Conservation (phyloP, 2,797 vertebrate genomes). For the Astyanax mexicanus region DNA sequence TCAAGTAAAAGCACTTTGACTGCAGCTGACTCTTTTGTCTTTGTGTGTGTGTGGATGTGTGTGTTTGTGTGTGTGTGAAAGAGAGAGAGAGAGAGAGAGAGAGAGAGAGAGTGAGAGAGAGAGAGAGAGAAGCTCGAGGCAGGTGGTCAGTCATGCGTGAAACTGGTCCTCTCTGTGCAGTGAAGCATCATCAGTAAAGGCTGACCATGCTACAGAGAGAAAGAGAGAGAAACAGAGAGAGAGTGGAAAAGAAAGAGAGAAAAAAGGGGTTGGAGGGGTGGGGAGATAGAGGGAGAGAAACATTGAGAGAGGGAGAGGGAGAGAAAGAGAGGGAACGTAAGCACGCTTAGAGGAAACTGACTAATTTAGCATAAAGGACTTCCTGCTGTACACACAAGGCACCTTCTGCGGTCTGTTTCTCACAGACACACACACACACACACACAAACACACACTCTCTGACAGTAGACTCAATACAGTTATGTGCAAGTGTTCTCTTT, state of each 20-base stretch:
- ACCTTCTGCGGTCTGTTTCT: not conserved
- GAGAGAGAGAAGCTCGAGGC: constrained; percentile 14
- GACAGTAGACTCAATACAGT: constrained; percentile 1
- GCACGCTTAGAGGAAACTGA: constrained; percentile 25
- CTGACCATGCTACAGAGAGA: constrained; percentile 11
- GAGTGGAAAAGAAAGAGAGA: too few relatives aligned
- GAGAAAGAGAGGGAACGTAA: not conserved
- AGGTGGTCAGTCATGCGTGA: constrained; percentile 69
- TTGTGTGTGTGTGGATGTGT: constrained; percentile 7
- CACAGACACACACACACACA: constrained; percentile 12
- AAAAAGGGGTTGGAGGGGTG: constrained; percentile 14
- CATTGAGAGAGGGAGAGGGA: not conserved
- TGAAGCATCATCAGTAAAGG: constrained; percentile 31
- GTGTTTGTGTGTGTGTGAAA: constrained; percentile 2
- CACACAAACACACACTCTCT: constrained; percentile 17
- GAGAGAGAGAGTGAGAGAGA: too few relatives aligned
- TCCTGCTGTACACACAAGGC: constrained; percentile 30
- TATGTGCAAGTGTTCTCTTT: constrained; percentile 18
- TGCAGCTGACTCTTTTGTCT: not conserved
- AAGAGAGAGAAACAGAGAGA: not conserved
- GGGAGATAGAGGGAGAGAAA: constrained; percentile 19
- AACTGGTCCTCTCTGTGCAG: constrained; percentile 64
- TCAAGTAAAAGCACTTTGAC: not conserved
- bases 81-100: too few relatives aligned
- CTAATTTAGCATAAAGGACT: constrained; percentile 43